phyloP scores from a whole-genome alignment of 2,113 vertebrate genomes.

The Eubucco bourcierii region DNA sequence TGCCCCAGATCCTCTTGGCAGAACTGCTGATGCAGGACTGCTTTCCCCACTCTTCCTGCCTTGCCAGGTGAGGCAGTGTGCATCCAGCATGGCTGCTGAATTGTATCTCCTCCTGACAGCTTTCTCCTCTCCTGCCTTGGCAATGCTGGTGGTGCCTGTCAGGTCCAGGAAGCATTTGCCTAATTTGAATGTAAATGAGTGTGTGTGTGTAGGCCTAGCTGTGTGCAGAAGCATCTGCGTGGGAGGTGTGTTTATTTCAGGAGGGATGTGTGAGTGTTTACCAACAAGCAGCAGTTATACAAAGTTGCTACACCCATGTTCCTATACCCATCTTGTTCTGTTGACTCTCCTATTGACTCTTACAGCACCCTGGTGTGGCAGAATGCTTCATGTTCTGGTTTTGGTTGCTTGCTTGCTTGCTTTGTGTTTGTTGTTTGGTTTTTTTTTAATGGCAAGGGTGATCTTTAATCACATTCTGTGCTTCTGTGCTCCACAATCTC shows the following conservation, averaged over 20 bases:
- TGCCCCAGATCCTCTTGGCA: not conserved
- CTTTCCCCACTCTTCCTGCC: not conserved
- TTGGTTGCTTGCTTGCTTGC: not conserved
- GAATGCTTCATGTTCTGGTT: not conserved
- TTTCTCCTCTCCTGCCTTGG: slow-evolving; percentile 25
- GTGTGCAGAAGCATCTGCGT: slow-evolving; percentile 12
- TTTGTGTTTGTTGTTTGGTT: too few relatives aligned
- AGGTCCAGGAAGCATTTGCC: not conserved
- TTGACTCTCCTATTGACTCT: not conserved
- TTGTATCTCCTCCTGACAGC: slow-evolving; percentile 3
- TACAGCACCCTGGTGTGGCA: not conserved
- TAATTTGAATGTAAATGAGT: slow-evolving; percentile 30
- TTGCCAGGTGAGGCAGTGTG: not conserved
- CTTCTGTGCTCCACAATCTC: too few relatives aligned
- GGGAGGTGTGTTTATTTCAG: not conserved
- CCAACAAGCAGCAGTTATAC: not conserved
- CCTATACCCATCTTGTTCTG: not conserved
- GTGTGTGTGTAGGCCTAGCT: slow-evolving; percentile 23
- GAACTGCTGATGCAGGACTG: not conserved
- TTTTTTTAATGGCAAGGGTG: not conserved
- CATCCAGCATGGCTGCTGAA: not conserved
- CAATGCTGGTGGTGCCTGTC: not conserved
- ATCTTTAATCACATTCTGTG: too few relatives aligned
- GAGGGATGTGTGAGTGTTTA: not conserved
- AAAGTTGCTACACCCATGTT: not conserved